These are phyloP conservation scores for Tubulanus polymorphus DNA, from an alignment of 2,888 invertebrate genomes.

Conservation along the genomic window DNA sequence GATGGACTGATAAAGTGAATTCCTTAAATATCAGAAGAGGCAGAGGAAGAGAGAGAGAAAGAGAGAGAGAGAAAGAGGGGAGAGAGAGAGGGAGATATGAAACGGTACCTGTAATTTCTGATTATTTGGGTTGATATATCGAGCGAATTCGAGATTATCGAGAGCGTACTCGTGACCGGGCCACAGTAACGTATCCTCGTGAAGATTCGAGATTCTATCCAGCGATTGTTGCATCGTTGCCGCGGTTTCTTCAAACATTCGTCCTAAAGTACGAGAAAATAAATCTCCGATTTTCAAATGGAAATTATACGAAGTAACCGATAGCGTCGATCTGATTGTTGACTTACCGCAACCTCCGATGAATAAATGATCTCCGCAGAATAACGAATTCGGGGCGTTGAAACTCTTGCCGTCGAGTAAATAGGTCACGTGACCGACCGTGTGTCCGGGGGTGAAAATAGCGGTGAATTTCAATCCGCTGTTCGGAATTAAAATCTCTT, in stretches of 20 bases:
- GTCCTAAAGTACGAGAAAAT: slow-evolving; percentile 25
- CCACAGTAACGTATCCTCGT: slow-evolving; percentile 41
- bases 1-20: too few species aligned
- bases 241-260: slow-evolving; percentile 45
- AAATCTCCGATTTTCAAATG: background rate
- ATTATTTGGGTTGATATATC: slow-evolving; percentile 39
- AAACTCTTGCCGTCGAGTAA: slow-evolving; percentile 37
- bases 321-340: background rate
- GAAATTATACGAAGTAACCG: background rate
- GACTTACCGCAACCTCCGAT: slow-evolving; percentile 44
- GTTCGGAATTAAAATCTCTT: slow-evolving; percentile 28
- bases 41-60: too few species aligned
- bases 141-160: slow-evolving; percentile 43
- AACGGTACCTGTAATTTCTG: slow-evolving; percentile 27
- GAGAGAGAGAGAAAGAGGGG: too few species aligned
- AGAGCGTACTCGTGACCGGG: slow-evolving; percentile 49
- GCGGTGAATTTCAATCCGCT: slow-evolving; percentile 38
- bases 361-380: slow-evolving; percentile 49
- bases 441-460: slow-evolving; percentile 44
- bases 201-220: slow-evolving; percentile 33
- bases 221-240: slow-evolving; percentile 42
- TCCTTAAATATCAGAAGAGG: too few species aligned
- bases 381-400: slow-evolving; percentile 36
- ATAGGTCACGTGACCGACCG: slow-evolving; percentile 46
- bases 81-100: too few species aligned